A percentile compares a stretch with the other conserved stretches of the same genome.
These are phyloP conservation scores for Taxidea taxus DNA, from an alignment of 2,113 vertebrate species.

Conservation along the genomic window DNA sequence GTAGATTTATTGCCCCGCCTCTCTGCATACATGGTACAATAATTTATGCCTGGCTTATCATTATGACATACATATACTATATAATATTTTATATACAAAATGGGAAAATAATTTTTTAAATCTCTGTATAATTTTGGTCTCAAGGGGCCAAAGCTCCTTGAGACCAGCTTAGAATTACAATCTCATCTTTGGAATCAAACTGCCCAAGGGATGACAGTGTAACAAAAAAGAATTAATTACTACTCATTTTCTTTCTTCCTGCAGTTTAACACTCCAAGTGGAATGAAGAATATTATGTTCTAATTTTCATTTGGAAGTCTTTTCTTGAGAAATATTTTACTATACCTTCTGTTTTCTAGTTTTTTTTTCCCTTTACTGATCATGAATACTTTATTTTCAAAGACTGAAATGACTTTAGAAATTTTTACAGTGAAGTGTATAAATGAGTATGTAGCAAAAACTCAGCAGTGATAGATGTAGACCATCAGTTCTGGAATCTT, in stretches of 20 bases:
- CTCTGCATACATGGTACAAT: neutral
- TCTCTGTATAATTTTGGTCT: neutral
- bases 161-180: neutral
- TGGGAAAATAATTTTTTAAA: neutral
- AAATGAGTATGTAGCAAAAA: constrained; percentile 28
- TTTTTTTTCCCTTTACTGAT: neutral
- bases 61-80: neutral
- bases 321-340: neutral
- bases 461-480: neutral
- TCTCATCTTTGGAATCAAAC: neutral
- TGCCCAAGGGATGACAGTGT: neutral
- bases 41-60: neutral
- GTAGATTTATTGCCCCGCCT: neutral
- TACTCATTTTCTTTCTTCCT: neutral
- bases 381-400: constrained; percentile 24
- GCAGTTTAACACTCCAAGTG: neutral
- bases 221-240: neutral
- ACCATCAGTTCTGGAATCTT: neutral
- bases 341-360: neutral
- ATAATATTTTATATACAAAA: neutral
- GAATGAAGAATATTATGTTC: neutral
- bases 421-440: neutral
- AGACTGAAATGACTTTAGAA: constrained; percentile 26
- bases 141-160: neutral
- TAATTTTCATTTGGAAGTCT: neutral